phyloP scores from a whole-genome alignment of 2,888 invertebrate species.

The Folsomia manolachei region DNA sequence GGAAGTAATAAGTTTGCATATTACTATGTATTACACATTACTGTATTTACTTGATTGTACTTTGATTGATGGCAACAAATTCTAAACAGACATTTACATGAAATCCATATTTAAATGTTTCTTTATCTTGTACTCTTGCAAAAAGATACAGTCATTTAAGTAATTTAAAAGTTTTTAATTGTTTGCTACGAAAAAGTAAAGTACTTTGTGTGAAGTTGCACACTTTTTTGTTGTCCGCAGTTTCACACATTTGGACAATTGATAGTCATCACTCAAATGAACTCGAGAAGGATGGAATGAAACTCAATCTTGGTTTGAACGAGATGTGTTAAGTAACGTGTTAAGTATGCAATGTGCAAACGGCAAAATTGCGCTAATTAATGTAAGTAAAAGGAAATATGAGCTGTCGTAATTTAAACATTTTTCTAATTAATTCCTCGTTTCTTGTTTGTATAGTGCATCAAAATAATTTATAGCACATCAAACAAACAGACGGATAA shows the following conservation, averaged over 20 bases:
- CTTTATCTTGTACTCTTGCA: neutral
- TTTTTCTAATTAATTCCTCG: neutral
- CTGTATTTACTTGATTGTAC: no score
- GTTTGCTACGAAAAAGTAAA: neutral
- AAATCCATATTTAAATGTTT: neutral
- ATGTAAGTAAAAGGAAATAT: neutral
- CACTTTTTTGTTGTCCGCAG: neutral
- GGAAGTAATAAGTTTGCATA: neutral
- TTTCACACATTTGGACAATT: neutral
- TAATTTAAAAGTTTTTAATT: neutral
- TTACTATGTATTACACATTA: neutral
- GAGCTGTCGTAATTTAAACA: neutral
- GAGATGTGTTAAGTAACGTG: neutral
- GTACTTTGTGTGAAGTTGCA: neutral
- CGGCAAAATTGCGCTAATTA: neutral
- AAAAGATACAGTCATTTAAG: neutral
- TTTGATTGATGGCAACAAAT: neutral
- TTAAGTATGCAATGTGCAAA: neutral
- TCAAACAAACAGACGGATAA: neutral
- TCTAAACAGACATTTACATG: neutral
- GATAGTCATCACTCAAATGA: neutral
- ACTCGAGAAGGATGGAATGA: no score
- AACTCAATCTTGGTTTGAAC: neutral
- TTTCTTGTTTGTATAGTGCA: neutral
- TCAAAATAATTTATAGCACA: no score